Evolutionary conservation across 2,113 vertebrate species (phyloP), one percentile per base, ranked within the genome.

Genomic region (Capreolus pygargus): DNA sequence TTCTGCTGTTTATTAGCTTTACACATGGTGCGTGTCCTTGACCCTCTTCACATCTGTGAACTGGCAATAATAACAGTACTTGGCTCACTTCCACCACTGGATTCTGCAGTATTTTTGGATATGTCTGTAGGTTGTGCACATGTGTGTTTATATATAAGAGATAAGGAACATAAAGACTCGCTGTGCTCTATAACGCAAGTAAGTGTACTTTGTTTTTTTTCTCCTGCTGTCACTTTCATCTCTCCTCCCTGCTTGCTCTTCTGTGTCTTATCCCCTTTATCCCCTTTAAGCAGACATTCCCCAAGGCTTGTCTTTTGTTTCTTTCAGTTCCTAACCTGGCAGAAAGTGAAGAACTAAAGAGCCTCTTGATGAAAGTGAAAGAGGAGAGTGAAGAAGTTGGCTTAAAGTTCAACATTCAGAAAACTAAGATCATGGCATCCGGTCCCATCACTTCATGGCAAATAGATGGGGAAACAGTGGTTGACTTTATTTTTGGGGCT

Each of bases 1-100:
- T 14, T 60, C 85, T 47, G 43, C 2, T 39, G 33, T 45, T 33
- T 27, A 16, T 4, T 5, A n/a, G 39, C 50, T 23, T 79, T 6
- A 21, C 8, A 12, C 15, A 5, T 9, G n/a, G 25, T 7, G 5
- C 2, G 43, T 1, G 0, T 47, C 60, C 14, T 23, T 45, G n/a
- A 78, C 57, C 57, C 47, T 86, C 64, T 81, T 57, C 54, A n/a
- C 7, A 0, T 76, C 52, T 36, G 13, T 30, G 67, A 84, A 61
- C 82, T 30, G 19, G n/a, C 27, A n/a, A 43, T 16, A 28, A 70
- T 3, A 27, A 15, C 33, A 43, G 8, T 4, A 27, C 79, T 47
- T 30, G n/a, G 33, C 67, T 79, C 30, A 28, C 61, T 93, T 39
- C 36, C 61, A 74, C 25, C 33, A 10, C 27, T 27, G 30, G 50